Conservation (phyloP, 2,888 invertebrate genomes). For the Pyralis farinalis region DNA sequence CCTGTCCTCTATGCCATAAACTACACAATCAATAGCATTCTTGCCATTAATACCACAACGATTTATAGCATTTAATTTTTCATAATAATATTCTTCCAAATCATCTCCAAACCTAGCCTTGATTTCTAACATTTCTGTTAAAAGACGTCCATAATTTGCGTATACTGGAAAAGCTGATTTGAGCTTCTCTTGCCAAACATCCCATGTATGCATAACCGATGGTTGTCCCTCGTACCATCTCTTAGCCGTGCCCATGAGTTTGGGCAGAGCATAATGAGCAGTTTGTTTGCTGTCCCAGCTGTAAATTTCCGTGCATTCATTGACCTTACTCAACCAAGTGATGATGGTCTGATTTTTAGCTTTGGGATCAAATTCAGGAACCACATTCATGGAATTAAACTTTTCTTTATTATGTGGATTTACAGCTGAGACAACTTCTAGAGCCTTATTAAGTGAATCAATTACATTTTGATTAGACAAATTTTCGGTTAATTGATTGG, state of each 20-base stretch:
- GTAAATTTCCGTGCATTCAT: slow-evolving; percentile 8
- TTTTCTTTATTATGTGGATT: slow-evolving; percentile 5
- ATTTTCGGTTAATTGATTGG: too few relatives aligned
- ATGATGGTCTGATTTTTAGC: slow-evolving; percentile 7
- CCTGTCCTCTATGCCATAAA: slow-evolving; percentile 21
- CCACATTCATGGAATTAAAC: neutral
- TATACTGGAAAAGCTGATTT: slow-evolving; percentile 14
- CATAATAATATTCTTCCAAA: slow-evolving; percentile 22
- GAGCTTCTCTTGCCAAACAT: slow-evolving; percentile 18
- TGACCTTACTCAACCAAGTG: slow-evolving; percentile 5
- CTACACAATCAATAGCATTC: slow-evolving; percentile 19
- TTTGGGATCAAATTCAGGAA: slow-evolving; percentile 7
- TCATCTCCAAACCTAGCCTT: slow-evolving; percentile 13
- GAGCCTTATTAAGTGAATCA: too few relatives aligned
- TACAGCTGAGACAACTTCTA: neutral
- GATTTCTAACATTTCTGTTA: slow-evolving; percentile 13
- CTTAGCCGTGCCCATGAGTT: slow-evolving; percentile 7
- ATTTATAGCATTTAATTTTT: slow-evolving; percentile 19
- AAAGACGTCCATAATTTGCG: slow-evolving; percentile 15
- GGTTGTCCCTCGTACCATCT: slow-evolving; percentile 9
- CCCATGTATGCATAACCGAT: slow-evolving; percentile 12
- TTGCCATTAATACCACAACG: slow-evolving; percentile 17
- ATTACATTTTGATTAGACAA: too few relatives aligned
- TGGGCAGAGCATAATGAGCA: slow-evolving; percentile 8
- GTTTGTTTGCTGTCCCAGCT: slow-evolving; percentile 9